These are phyloP conservation scores for Harpalus rufipes DNA, from an alignment of 2,888 invertebrate species.

Conservation along the genomic window DNA sequence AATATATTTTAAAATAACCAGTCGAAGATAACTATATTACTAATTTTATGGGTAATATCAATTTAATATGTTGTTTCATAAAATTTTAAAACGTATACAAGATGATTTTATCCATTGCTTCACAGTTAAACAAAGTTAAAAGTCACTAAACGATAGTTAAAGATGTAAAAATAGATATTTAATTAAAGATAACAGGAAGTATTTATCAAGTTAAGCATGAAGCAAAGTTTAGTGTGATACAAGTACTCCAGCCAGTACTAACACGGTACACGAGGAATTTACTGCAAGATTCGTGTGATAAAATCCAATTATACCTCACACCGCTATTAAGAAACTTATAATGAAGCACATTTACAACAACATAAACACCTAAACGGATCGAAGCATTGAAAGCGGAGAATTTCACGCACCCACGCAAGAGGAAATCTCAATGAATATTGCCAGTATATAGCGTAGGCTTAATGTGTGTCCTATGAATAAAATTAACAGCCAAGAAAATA, in stretches of 20 bases:
- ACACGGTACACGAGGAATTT: conserved; percentile 8
- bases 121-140: not conserved
- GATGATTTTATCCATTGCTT: not conserved
- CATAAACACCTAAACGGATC: conserved; percentile 64
- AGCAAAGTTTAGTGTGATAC: not conserved
- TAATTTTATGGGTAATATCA: not conserved
- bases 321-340: conserved; percentile 61
- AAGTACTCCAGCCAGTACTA: not conserved
- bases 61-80: not conserved
- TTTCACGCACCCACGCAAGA: conserved; percentile 49
- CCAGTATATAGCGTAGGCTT: conserved; percentile 18
- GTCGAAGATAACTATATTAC: too few relatives aligned
- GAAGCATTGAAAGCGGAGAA: conserved; percentile 52
- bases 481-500: conserved; percentile 36
- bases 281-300: conserved; percentile 50
- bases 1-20: too few relatives aligned
- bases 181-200: conserved; percentile 46
- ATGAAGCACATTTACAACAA: conserved; percentile 64
- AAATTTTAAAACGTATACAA: not conserved
- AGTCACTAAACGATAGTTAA: conserved; percentile 8
- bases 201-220: conserved; percentile 35
- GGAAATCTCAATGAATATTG: conserved; percentile 45
- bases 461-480: conserved; percentile 41
- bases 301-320: conserved; percentile 53
- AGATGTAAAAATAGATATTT: conserved; percentile 41